Conservation (phyloP, 2,797 vertebrate genomes). For the Acropternis orthonyx region DNA sequence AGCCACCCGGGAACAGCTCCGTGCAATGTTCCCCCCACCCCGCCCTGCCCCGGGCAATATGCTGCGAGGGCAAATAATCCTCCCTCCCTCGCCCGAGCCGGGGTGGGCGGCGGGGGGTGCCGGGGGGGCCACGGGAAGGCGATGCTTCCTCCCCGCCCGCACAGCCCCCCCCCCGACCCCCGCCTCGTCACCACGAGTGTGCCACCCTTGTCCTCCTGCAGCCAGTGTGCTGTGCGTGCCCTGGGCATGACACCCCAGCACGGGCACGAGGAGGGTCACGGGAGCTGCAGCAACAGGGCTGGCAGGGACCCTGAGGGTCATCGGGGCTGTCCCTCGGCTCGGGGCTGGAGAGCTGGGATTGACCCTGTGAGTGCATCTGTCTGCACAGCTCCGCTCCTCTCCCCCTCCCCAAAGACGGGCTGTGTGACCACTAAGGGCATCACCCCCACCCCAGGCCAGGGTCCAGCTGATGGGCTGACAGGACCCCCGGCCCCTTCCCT, state of each 20-base stretch:
- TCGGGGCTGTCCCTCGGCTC: neutral
- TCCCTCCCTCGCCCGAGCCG: neutral
- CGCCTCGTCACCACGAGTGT: neutral
- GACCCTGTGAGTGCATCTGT: rapidly evolving
- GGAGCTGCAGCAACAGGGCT: neutral
- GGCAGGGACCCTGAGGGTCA: neutral
- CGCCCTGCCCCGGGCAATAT: neutral
- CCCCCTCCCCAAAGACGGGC: rapidly evolving
- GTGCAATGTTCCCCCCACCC: rapidly evolving
- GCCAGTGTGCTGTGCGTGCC: neutral
- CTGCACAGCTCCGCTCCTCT: neutral
- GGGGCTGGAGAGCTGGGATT: neutral
- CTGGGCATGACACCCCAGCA: neutral
- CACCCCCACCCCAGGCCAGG: rapidly evolving
- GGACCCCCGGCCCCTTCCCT: neutral
- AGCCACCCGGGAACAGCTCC: neutral
- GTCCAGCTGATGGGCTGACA: neutral
- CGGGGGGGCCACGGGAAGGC: slow-evolving; percentile 22
- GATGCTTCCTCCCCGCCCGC: neutral
- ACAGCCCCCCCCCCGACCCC: neutral
- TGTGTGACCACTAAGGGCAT: neutral
- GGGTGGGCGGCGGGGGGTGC: slow-evolving; percentile 18
- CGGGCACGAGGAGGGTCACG: neutral
- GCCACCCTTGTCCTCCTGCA: neutral
- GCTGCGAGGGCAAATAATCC: slow-evolving; percentile 64